Conservation (phyloP, 2,888 invertebrate genomes). For the Glyphotaelius pellucidus region DNA sequence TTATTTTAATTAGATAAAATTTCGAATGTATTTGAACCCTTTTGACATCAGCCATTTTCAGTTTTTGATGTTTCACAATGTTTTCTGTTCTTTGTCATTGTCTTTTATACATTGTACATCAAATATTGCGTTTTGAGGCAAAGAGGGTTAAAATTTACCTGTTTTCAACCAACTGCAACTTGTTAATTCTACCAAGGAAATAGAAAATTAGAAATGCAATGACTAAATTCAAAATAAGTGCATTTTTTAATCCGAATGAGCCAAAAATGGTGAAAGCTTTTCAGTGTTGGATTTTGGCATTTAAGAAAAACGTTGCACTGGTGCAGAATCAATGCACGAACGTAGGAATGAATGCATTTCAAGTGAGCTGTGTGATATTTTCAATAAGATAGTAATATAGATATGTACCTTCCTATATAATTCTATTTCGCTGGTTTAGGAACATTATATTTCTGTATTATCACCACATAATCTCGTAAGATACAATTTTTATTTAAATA, state of each 20-base stretch:
- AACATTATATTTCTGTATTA: conserved; percentile 20
- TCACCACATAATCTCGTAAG: not conserved
- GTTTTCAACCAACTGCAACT: not conserved
- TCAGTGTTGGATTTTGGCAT: not conserved
- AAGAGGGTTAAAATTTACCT: not conserved
- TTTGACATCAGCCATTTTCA: not conserved
- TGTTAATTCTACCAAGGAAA: not conserved
- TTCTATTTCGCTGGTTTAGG: not conserved
- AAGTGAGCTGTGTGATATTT: conserved; percentile 35
- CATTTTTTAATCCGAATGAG: not conserved
- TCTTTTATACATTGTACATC: not conserved
- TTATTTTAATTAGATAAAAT: not conserved
- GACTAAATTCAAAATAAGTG: not conserved
- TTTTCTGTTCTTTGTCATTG: not conserved
- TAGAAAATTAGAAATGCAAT: not conserved
- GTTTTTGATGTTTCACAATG: not conserved
- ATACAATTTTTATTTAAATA: conserved; percentile 1
- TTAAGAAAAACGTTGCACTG: not conserved
- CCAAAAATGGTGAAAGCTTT: not conserved
- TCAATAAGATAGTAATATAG: conserved; percentile 25
- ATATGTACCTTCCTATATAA: not conserved
- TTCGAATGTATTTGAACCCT: not conserved
- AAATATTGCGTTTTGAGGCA: not conserved
- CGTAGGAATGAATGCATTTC: conserved; percentile 27
- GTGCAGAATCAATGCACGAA: not conserved